These are phyloP conservation scores for Drosophila azteca DNA, from an alignment of 1,140 invertebrate species.

Conservation along the genomic window DNA sequence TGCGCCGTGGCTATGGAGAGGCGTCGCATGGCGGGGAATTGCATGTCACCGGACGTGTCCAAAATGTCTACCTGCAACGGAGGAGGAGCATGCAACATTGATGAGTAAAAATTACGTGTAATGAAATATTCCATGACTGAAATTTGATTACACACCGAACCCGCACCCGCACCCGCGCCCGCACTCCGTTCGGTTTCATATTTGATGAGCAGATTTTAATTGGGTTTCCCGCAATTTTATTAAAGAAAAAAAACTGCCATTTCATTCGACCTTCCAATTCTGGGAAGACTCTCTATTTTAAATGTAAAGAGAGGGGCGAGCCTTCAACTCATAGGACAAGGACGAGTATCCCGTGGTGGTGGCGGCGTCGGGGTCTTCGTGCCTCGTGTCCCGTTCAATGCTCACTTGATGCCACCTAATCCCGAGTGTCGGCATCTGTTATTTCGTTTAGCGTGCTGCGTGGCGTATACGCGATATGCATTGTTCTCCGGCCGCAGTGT, in stretches of 20 bases:
- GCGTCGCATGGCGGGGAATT: slow-evolving; percentile 94
- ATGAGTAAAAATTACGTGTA: slow-evolving; percentile 19
- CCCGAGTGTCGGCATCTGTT: slow-evolving; percentile 63
- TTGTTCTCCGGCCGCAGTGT: slow-evolving; percentile 54
- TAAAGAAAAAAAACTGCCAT: slow-evolving; percentile 22
- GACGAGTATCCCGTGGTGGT: slow-evolving; percentile 14
- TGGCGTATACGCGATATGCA: slow-evolving; percentile 28
- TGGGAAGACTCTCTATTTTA: background rate
- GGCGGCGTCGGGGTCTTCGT: background rate
- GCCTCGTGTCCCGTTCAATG: slow-evolving; percentile 47
- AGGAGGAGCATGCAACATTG: slow-evolving; percentile 12
- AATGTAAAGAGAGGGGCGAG: slow-evolving; percentile 42
- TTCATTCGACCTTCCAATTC: slow-evolving; percentile 20
- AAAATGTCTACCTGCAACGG: slow-evolving; percentile 90
- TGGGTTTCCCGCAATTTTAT: background rate
- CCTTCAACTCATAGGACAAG: slow-evolving; percentile 13
- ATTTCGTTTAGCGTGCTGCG: slow-evolving; percentile 32
- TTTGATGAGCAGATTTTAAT: background rate
- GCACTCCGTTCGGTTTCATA: too few species aligned
- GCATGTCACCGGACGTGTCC: slow-evolving; percentile 93
- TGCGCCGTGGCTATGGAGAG: slow-evolving; percentile 95
- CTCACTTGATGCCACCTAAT: slow-evolving; percentile 69
- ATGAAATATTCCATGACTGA: slow-evolving; percentile 8
- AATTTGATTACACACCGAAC: background rate
- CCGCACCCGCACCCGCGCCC: too few species aligned